These are phyloP conservation scores for Leiothrix lutea DNA, from an alignment of 2,113 vertebrate species.

Conservation along the genomic window DNA sequence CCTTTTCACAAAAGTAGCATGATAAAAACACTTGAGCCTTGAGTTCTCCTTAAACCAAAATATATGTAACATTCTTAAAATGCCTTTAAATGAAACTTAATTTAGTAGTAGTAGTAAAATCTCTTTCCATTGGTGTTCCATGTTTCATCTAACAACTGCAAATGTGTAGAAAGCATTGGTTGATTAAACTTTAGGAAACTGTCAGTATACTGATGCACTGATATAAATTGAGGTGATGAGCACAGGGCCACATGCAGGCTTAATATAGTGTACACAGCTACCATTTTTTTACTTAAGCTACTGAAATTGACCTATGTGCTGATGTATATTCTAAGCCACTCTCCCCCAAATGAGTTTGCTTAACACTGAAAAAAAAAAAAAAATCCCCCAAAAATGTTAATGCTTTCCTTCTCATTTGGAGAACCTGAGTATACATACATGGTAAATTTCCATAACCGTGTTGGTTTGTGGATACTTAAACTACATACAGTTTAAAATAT, in stretches of 20 bases:
- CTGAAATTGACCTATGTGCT: neutral
- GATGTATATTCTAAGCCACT: neutral
- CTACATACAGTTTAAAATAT: neutral
- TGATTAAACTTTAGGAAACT: conserved; percentile 14
- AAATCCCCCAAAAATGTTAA: neutral
- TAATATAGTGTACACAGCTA: neutral
- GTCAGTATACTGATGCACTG: neutral
- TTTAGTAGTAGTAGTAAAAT: neutral
- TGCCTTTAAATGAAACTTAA: neutral
- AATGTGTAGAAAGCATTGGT: neutral
- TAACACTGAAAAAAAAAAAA: neutral
- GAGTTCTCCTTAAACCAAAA: neutral
- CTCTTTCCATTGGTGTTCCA: neutral
- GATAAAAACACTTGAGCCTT: neutral
- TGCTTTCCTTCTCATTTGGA: neutral
- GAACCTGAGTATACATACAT: accelerated
- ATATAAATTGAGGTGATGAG: neutral
- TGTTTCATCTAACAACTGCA: neutral
- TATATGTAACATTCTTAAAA: neutral
- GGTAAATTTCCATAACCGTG: neutral
- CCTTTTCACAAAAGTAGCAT: neutral
- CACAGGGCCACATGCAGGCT: neutral
- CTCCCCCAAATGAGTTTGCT: neutral
- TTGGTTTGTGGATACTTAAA: neutral
- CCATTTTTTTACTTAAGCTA: neutral